Base-by-base conservation (phyloP, 2,113 vertebrate species). In the Vidua chalybeata region DNA sequence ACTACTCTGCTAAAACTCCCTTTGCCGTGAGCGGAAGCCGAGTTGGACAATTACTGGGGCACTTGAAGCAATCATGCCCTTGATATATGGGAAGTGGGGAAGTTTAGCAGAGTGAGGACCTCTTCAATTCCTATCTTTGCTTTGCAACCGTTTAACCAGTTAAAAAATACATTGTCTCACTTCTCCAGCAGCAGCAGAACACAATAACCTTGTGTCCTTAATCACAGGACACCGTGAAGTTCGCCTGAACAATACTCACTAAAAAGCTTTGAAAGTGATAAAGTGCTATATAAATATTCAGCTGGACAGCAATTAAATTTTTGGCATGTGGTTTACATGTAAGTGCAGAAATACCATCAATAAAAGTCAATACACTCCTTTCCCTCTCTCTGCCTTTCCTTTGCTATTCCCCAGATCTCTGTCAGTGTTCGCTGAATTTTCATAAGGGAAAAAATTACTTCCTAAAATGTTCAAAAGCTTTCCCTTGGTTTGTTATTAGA, bases 401-500 rank as follows among this genome's bases (percentile, higher is more conserved):
- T n/a, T 18, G 13, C 81, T 82, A 48, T 76, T 86, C 87, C 94
- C 95, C 94, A 96, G 90, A 91, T 89, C 89, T 97, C 95, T 89
- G 96, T 95, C 97, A 97, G 91, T 39, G 62, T 97, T 96, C 46
- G 16, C 98, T 97, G 97, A 94, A 96, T 95, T 97, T 97, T 96
- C 96, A 73, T 71, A 95, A 91, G 90, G 87, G 80, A 92, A 98
- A 97, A 98, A 98, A 97, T 97, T 87, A 97, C 97, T 98, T 98
- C 98, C 98, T 98, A 98, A 98, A 98, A 97, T 97, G 97, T 98
- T 98, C 97, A 97, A 98, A 98, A 98, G 98, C 97, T 98, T 98
- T 98, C 97, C 97, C 97, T 98, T 63, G 58, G 98, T 98, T 98
- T 98, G 98, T 98, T 98, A 98, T 98, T 98, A 98, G 97, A 98